Percentiles rank a stretch among this genome's conserved stretches.
Evolutionary conservation across 2,888 invertebrate genomes (phyloP).

Genomic region (Stenoptilia bipunctidactyla): DNA sequence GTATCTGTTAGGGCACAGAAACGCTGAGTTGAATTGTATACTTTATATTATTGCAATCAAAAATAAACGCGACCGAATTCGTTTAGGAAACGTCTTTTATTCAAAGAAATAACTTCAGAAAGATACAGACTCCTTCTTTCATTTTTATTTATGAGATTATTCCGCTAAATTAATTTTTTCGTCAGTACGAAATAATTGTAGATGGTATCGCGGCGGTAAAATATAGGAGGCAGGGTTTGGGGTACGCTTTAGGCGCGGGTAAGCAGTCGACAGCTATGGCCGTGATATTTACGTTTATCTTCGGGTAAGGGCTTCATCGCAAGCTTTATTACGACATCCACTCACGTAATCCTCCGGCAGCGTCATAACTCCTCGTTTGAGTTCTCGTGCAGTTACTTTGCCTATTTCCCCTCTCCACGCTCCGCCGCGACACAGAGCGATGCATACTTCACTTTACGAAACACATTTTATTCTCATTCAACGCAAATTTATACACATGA

Average conservation of each 20-base stretch:
- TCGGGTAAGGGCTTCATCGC: constrained; percentile 70
- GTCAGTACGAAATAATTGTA: constrained; percentile 15
- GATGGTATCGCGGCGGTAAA: constrained; percentile 25
- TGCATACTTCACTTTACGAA: too few relatives aligned
- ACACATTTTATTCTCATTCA: background rate
- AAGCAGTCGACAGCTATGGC: constrained; percentile 43
- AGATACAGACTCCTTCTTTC: constrained; percentile 5
- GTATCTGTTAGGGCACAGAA: too few relatives aligned
- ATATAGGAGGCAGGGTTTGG: constrained; percentile 28
- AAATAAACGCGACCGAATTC: too few relatives aligned
- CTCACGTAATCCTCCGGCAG: constrained; percentile 68
- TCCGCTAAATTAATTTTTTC: constrained; percentile 1
- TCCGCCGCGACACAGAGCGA: constrained; percentile 22
- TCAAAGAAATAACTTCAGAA: too few relatives aligned
- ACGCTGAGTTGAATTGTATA: too few relatives aligned
- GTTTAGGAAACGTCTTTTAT: too few relatives aligned
- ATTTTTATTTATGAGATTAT: background rate
- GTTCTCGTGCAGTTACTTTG: constrained; percentile 34
- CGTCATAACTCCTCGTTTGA: constrained; percentile 70
- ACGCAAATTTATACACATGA: background rate
- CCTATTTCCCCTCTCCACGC: constrained; percentile 29
- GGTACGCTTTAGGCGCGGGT: constrained; percentile 18
- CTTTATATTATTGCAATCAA: too few relatives aligned
- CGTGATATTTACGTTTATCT: constrained; percentile 70
- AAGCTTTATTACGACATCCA: constrained; percentile 72